Conservation (phyloP, 2,888 invertebrate species). For the Apantesis nais region DNA sequence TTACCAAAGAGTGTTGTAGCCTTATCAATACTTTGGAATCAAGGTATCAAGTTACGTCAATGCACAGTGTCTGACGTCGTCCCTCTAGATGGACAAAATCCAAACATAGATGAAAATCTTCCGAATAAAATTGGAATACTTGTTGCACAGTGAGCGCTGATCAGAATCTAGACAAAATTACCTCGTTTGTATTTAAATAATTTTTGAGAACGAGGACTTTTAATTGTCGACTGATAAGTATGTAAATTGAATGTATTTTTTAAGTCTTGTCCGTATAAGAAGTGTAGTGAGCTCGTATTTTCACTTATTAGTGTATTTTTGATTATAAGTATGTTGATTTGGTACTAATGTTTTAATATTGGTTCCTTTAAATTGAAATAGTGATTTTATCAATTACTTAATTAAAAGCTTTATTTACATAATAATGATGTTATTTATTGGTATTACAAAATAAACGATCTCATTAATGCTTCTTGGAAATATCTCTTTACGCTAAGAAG, state of each 20-base stretch:
- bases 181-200: slow-evolving; percentile 36
- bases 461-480: background rate
- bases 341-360: slow-evolving; percentile 20
- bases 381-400: slow-evolving; percentile 13
- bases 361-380: slow-evolving; percentile 6
- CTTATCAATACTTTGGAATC: slow-evolving; percentile 47
- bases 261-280: slow-evolving; percentile 16
- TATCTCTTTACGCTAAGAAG: background rate
- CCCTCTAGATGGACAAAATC: slow-evolving; percentile 14
- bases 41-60: slow-evolving; percentile 48
- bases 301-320: slow-evolving; percentile 25
- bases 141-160: slow-evolving; percentile 26
- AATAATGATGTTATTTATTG: background rate
- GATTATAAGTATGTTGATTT: slow-evolving; percentile 13
- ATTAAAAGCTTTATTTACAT: background rate
- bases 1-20: slow-evolving; percentile 52
- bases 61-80: slow-evolving; percentile 18
- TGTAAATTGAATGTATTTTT: slow-evolving; percentile 34
- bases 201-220: slow-evolving; percentile 32
- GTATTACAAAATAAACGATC: background rate
- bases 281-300: slow-evolving; percentile 21
- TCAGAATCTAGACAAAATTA: slow-evolving; percentile 32
- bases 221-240: slow-evolving; percentile 38
- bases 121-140: slow-evolving; percentile 15
- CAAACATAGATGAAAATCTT: slow-evolving; percentile 18